A percentile compares a stretch with the other conserved stretches of the same genome.
These are phyloP conservation scores for Steatornis caripensis DNA, from an alignment of 2,113 vertebrate species.

Conservation along the genomic window DNA sequence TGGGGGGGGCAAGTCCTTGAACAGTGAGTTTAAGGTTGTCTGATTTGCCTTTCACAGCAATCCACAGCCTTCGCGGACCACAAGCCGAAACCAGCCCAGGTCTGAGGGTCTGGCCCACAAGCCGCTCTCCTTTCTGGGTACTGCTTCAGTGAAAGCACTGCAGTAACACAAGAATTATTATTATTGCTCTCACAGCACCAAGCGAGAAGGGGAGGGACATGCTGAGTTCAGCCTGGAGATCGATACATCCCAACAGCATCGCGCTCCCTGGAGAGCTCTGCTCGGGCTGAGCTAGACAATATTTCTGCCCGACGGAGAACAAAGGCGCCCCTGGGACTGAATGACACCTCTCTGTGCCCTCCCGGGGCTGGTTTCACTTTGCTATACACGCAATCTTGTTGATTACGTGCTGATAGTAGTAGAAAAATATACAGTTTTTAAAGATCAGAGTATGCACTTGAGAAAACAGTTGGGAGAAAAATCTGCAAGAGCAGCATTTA, in stretches of 20 bases:
- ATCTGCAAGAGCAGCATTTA: not conserved
- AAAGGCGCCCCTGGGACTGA: not conserved
- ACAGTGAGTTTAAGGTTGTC: not conserved
- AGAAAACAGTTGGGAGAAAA: not conserved
- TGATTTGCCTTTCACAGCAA: not conserved
- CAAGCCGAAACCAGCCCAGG: not conserved
- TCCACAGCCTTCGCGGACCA: fast-evolving
- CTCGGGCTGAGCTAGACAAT: not conserved
- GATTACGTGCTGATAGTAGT: not conserved
- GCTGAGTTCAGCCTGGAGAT: not conserved
- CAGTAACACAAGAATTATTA: not conserved
- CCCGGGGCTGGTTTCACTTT: not conserved
- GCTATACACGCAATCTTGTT: not conserved
- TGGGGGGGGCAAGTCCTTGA: not conserved
- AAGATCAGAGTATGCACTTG: not conserved
- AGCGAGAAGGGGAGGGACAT: fast-evolving
- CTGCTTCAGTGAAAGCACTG: not conserved
- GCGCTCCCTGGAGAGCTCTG: not conserved
- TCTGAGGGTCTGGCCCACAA: not conserved
- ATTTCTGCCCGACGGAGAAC: not conserved
- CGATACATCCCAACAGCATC: not conserved
- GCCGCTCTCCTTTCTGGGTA: not conserved
- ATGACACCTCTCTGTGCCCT: not conserved
- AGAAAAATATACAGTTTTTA: not conserved
- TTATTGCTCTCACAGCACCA: not conserved